phyloP scores from a whole-genome alignment of 1,140 invertebrate genomes.

The Hyles vespertilio region DNA sequence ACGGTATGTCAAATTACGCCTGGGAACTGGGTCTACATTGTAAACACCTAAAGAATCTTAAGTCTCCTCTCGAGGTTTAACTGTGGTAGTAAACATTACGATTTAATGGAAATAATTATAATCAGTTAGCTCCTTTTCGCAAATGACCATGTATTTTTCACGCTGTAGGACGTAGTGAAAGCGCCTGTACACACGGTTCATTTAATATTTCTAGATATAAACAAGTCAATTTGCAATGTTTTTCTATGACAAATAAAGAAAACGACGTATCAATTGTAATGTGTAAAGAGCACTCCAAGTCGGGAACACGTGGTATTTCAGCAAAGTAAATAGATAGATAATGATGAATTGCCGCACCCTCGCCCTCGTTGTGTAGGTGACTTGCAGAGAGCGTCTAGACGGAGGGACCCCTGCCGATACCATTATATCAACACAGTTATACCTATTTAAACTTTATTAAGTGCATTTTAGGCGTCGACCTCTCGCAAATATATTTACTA shows the following conservation, averaged over 20 bases:
- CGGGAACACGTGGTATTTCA: constrained; percentile 53
- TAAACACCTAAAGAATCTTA: constrained; percentile 42
- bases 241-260: too few relatives aligned
- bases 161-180: too few relatives aligned
- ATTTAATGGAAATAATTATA: too few relatives aligned
- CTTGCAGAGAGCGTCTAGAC: constrained; percentile 69
- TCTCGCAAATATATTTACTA: too few relatives aligned
- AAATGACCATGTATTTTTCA: too few relatives aligned
- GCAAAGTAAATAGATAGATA: constrained; percentile 67
- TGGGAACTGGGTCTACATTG: constrained; percentile 64
- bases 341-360: constrained; percentile 56
- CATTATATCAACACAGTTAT: not conserved
- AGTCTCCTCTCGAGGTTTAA: constrained; percentile 16
- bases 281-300: constrained; percentile 42
- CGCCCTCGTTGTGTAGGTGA: constrained; percentile 57
- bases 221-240: too few relatives aligned
- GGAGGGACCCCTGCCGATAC: constrained; percentile 46
- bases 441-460: too few relatives aligned
- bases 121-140: too few relatives aligned
- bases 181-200: too few relatives aligned
- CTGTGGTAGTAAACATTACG: too few relatives aligned
- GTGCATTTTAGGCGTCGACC: too few relatives aligned
- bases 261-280: not conserved
- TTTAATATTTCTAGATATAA: too few relatives aligned
- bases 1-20: constrained; percentile 67